Base-by-base conservation (phyloP, 2,113 vertebrate genomes). In the Silurus meridionalis region DNA sequence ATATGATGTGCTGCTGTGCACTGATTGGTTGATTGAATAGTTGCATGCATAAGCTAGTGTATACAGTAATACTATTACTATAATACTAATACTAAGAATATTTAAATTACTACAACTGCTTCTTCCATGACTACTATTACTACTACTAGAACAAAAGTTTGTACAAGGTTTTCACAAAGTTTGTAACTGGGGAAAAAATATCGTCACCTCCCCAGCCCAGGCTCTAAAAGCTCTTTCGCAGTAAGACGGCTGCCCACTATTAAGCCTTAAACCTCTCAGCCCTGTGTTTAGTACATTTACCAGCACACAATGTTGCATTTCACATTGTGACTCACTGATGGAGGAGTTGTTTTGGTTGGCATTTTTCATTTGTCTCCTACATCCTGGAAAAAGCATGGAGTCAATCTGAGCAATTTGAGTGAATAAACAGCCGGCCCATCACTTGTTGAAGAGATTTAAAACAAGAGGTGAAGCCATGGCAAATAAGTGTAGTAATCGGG, bases 401-500 rank as follows among this genome's bases (percentile, higher is more conserved):
- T 92, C 93, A 91, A 92, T 90, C 91, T 89, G 88, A 92, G 92
- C 92, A 92, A 91, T 92, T 86, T 90, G 90, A 94, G 91, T 92
- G 91, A 84, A 93, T 93, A 90, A 91, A 86, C 86, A 55, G 89
- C 87, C 90, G 91, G 93, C 93, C 94, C 94, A 94, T 93, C 92
- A 90, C 92, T 89, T 92, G 88, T 80, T 82, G 87, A 92, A 92
- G 94, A 93, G 91, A 93, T 94, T 90, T 94, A 93, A 94, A 94
- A 93, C 93, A 94, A 84, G 91, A 92, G 91, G 90, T 92, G 91
- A 94, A 92, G 92, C 93, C 93, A 94, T 91, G 89, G 90, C 91
- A 89, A 93, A 93, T 94, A 94, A 92, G 91, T 89, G 89, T 91
- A 89, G 92, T 93, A 94, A 94, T 94, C 92, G 92, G 91, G 91